phyloP scores from a whole-genome alignment of 2,888 invertebrate genomes.

The Drosophila meridiana region DNA sequence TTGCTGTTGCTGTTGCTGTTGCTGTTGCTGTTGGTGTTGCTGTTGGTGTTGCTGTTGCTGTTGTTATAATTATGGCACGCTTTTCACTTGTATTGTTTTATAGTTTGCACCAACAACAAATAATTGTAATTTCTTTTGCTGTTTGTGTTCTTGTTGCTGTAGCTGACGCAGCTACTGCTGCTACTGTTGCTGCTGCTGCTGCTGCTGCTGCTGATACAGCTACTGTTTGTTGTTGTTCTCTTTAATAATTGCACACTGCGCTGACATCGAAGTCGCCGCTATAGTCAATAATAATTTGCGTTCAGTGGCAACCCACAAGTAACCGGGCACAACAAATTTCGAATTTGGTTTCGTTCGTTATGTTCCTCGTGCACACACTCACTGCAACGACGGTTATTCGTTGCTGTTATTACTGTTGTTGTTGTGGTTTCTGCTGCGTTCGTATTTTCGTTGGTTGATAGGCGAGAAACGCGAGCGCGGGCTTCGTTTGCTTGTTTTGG shows the following conservation, averaged over 20 bases:
- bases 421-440: constrained; percentile 21
- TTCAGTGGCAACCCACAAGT: constrained; percentile 15
- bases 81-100: constrained; percentile 63
- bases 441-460: constrained; percentile 20
- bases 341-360: constrained; percentile 21
- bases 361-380: constrained; percentile 10
- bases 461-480: constrained; percentile 30
- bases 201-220: not conserved
- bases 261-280: constrained; percentile 24
- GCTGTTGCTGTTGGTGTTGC: constrained; percentile 21
- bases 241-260: constrained; percentile 50
- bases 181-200: not conserved
- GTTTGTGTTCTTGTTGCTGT: constrained; percentile 14
- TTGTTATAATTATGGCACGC: constrained; percentile 69
- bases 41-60: constrained; percentile 30
- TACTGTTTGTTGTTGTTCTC: constrained; percentile 18
- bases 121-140: constrained; percentile 32
- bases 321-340: constrained; percentile 27
- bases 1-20: constrained; percentile 9
- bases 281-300: constrained; percentile 38
- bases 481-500: constrained; percentile 35
- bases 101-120: not conserved
- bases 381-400: not conserved
- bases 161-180: constrained; percentile 11
- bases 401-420: constrained; percentile 4